Conservation (phyloP, 53 echinoderm and acorn worm species). For the Hippasteria phrygiana region DNA sequence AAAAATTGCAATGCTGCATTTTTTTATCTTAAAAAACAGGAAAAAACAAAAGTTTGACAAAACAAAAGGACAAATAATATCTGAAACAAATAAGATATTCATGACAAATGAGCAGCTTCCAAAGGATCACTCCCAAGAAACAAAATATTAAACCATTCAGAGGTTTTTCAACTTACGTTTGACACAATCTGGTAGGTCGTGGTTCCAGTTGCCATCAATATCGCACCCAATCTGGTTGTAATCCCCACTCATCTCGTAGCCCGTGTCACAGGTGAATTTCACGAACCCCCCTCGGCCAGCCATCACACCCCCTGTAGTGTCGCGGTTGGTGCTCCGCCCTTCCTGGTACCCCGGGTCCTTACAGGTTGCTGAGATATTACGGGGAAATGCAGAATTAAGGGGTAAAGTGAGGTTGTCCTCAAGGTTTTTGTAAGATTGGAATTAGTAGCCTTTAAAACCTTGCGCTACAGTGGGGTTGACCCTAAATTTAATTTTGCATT, state of each 20-base stretch:
- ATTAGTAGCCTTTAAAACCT: too few relatives aligned
- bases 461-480: too few relatives aligned
- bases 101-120: too few relatives aligned
- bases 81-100: too few relatives aligned
- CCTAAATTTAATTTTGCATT: too few relatives aligned
- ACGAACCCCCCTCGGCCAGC: constrained; percentile 34
- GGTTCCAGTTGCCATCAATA: constrained; percentile 43
- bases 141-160: neutral
- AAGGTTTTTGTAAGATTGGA: neutral
- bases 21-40: too few relatives aligned
- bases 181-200: constrained; percentile 40
- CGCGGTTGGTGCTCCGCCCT: constrained; percentile 8
- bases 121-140: neutral
- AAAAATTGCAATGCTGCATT: too few relatives aligned
- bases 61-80: too few relatives aligned
- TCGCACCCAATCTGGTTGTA: constrained; percentile 36
- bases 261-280: constrained; percentile 31
- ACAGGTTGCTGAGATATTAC: constrained; percentile 21
- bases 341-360: constrained; percentile 33
- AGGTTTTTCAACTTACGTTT: constrained; percentile 17
- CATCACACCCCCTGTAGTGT: constrained; percentile 35
- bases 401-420: neutral
- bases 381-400: neutral
- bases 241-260: constrained; percentile 27
- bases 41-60: too few relatives aligned